Base-by-base conservation (phyloP, 2,888 invertebrate genomes). In the Mythimna lalbum region DNA sequence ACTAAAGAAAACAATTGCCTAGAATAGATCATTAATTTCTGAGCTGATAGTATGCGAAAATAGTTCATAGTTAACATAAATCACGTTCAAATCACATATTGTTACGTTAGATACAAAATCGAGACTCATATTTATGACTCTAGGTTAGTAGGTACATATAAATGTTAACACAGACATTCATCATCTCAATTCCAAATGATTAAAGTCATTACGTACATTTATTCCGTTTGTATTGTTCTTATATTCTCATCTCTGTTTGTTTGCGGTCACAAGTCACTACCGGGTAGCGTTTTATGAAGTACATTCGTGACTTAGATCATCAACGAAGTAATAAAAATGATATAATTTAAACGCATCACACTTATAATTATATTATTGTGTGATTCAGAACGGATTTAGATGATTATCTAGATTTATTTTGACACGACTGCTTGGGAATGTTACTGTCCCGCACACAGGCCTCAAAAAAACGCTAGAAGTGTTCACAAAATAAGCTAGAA, bases 261-360 rank as follows among this genome's bases (percentile, higher is more conserved):
- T 73, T 81, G 67, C 64, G 62, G 71, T 81, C 64, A 64, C 70
- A 59, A 67, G 27, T 43, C 57, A 77, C 62, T 81, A 77, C 81
- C 72, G 82, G 82, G 78, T 81, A 76, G 59, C 55, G 63, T 76
- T 60, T 63, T 60, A 56, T 63, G n/a, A 56, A 27, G 55, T 69
- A 61, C 39, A 49, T 47, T 68, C 59, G 78, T 77, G 81, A 71
- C 81, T 12, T n/a, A 50, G n/a, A 52, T 50, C 21, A 76, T 70
- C 53, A 64, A 52, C 63, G 7, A 5, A 53, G 49, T 55, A 59
- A 63, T 68, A 64, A 74, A 77, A 23, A 49, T 53, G 21, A 57
- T 27, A 43, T 36, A 21, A 71, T 49, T 55, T 47, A 39, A 63
- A 68, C n/a, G 19, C 49, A 78, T 79, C 60, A 23, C 49, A 62